These are phyloP conservation scores for Cecropterus lyciades DNA, from an alignment of 1,140 invertebrate genomes.

Conservation along the genomic window DNA sequence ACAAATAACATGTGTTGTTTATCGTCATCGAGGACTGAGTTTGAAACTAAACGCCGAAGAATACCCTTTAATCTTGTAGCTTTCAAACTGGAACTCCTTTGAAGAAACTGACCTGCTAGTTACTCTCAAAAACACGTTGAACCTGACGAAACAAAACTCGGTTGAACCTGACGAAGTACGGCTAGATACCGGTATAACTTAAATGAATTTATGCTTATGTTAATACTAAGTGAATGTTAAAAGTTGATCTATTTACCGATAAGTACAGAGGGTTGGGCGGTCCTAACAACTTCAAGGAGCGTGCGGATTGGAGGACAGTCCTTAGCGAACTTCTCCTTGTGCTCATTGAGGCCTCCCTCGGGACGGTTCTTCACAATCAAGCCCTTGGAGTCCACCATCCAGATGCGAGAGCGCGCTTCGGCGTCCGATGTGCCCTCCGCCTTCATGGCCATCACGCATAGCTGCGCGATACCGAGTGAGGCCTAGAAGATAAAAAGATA, in stretches of 20 bases:
- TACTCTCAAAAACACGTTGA: too few relatives aligned
- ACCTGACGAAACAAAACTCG: too few relatives aligned
- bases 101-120: too few relatives aligned
- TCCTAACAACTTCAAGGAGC: constrained; percentile 90
- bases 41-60: too few relatives aligned
- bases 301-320: constrained; percentile 88
- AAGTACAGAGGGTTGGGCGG: constrained; percentile 92
- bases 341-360: constrained; percentile 89
- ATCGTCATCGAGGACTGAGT: too few relatives aligned
- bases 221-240: too few relatives aligned
- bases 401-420: constrained; percentile 90
- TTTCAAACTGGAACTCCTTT: too few relatives aligned
- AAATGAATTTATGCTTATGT: too few relatives aligned
- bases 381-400: constrained; percentile 88
- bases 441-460: constrained; percentile 95
- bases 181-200: too few relatives aligned
- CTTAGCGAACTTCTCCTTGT: constrained; percentile 92
- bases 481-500: constrained; percentile 83
- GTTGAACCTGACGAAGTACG: too few relatives aligned
- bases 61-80: too few relatives aligned
- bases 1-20: too few relatives aligned
- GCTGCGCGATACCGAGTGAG: constrained; percentile 93
- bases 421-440: constrained; percentile 89
- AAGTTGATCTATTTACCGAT: constrained; percentile 92
- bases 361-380: constrained; percentile 92